These are phyloP conservation scores for Trachurus trachurus DNA, from an alignment of 2,797 vertebrate species.

Conservation along the genomic window DNA sequence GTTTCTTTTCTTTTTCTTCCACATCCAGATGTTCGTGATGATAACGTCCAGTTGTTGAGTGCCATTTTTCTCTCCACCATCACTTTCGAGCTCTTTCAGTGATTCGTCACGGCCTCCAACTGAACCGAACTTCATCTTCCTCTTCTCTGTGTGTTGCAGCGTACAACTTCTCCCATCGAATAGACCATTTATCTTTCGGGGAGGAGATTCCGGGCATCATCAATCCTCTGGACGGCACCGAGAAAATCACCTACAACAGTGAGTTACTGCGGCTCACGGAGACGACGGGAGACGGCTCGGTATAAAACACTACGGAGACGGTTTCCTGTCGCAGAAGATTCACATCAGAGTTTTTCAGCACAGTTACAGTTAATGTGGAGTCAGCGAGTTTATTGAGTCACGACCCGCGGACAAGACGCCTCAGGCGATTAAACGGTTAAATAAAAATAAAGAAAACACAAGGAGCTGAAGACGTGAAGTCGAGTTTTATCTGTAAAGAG, in stretches of 20 bases:
- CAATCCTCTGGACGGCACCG: conserved; percentile 96
- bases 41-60: too few species aligned
- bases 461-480: too few species aligned
- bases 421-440: background rate
- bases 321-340: background rate
- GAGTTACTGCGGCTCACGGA: conserved; percentile 69
- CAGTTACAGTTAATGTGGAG: background rate
- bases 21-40: too few species aligned
- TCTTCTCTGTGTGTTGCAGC: conserved; percentile 83
- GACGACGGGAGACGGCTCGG: background rate
- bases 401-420: background rate
- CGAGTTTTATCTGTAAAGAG: too few species aligned
- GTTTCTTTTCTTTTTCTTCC: conserved; percentile 60
- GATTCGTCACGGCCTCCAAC: background rate
- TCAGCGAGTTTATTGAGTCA: background rate
- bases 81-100: background rate
- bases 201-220: conserved; percentile 95
- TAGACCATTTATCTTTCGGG: conserved; percentile 97
- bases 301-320: conserved; percentile 5
- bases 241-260: conserved; percentile 95
- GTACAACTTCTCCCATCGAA: conserved; percentile 98
- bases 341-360: background rate
- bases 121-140: conserved; percentile 19
- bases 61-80: background rate
- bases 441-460: too few species aligned